These are phyloP conservation scores for Lamellibrachia luymesi DNA, from an alignment of 1,140 invertebrate species.

Conservation along the genomic window DNA sequence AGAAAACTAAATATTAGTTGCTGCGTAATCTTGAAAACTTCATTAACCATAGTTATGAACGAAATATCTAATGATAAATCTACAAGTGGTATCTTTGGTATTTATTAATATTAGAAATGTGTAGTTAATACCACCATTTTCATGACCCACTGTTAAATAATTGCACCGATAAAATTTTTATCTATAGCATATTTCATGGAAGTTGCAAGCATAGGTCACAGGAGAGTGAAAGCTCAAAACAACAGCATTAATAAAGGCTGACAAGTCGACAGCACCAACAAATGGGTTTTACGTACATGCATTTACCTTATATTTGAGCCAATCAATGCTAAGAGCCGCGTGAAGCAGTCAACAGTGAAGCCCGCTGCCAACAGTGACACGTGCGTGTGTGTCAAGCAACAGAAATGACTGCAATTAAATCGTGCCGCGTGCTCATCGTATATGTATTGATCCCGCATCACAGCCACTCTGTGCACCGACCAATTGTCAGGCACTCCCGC, in stretches of 20 bases:
- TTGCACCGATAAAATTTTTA: not conserved
- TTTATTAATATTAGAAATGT: not conserved
- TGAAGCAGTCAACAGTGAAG: not conserved
- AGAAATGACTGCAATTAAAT: not conserved
- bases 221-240: not conserved
- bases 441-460: not conserved
- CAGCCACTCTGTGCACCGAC: not conserved
- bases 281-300: not conserved
- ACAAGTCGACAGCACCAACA: not conserved
- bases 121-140: not conserved
- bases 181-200: too few species aligned
- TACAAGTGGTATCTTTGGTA: not conserved
- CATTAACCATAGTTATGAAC: not conserved
- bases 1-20: not conserved
- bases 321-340: not conserved
- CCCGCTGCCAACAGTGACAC: not conserved
- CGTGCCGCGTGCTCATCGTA: not conserved
- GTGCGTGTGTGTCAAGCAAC: not conserved
- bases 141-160: not conserved
- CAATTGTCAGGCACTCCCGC: not conserved
- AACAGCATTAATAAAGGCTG: not conserved
- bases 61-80: not conserved
- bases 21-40: not conserved
- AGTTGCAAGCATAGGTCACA: not conserved
- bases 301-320: not conserved